phyloP scores from a whole-genome alignment of 2,797 vertebrate genomes.

The Myiotriccus ornatus region DNA sequence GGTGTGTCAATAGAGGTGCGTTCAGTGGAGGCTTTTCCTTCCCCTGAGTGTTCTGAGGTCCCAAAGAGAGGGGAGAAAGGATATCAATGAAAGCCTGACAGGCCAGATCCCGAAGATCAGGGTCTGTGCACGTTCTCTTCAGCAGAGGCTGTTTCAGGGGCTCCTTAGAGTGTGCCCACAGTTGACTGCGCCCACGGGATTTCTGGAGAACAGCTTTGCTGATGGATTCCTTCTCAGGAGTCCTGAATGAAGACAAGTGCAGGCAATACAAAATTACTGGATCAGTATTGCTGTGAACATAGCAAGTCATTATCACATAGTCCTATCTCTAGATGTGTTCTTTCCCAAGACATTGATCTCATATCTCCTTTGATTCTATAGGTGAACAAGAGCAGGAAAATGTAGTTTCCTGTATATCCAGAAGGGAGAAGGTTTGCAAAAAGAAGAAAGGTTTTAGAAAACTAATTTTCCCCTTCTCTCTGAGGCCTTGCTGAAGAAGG shows the following conservation, averaged over 20 bases:
- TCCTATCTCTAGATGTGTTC: not conserved
- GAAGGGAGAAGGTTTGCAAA: not conserved
- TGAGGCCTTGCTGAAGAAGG: not conserved
- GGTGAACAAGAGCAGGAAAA: not conserved
- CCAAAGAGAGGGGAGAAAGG: constrained; percentile 71
- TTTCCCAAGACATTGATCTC: not conserved
- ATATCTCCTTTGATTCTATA: not conserved
- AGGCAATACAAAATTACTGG: not conserved
- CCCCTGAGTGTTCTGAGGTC: not conserved
- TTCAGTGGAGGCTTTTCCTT: not conserved
- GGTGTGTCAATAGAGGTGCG: not conserved
- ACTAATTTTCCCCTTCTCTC: not conserved
- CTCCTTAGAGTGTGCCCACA: constrained; percentile 89
- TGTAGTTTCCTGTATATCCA: not conserved
- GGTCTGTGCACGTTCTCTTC: constrained; percentile 75
- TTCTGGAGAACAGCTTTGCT: constrained; percentile 83
- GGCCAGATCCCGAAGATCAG: constrained; percentile 83
- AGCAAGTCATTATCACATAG: not conserved
- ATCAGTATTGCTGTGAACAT: not conserved
- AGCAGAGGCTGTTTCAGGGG: constrained; percentile 90
- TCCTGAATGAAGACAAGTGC: constrained; percentile 69
- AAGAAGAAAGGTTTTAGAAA: not conserved
- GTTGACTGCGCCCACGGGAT: constrained; percentile 76
- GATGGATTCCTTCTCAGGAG: constrained; percentile 83
- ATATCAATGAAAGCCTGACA: constrained; percentile 94